Conservation (phyloP, 2,888 invertebrate genomes). For the Scotopteryx bipunctaria region DNA sequence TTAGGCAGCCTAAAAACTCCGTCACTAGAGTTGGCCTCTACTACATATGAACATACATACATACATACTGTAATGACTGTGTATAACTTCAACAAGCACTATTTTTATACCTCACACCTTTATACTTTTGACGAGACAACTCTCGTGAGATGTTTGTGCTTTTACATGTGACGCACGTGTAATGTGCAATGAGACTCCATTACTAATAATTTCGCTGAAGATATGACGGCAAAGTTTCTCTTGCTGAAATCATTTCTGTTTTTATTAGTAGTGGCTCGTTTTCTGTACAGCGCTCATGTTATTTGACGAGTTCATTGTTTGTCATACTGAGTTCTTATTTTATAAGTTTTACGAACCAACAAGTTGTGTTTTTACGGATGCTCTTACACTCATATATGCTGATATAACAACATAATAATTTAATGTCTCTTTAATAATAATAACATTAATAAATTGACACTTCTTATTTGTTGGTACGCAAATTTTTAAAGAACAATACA, state of each 20-base stretch:
- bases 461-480: no score
- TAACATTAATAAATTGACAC: no score
- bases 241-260: constrained; percentile 16
- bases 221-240: constrained; percentile 18
- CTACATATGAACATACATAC: no score
- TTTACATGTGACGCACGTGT: constrained; percentile 52
- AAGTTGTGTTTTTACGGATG: no score
- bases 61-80: no score
- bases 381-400: no score
- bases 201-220: constrained; percentile 29
- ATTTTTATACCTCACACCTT: constrained; percentile 25
- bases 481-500: no score
- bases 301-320: background rate
- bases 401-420: no score
- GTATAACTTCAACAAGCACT: constrained; percentile 35
- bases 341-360: background rate
- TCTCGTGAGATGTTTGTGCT: constrained; percentile 38
- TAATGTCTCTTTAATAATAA: no score
- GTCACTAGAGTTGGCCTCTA: no score
- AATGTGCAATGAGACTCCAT: constrained; percentile 52
- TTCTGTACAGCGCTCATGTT: background rate
- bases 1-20: no score
- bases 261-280: constrained; percentile 18
- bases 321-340: background rate
- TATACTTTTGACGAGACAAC: constrained; percentile 22